A percentile compares a stretch with the other conserved stretches of the same genome.
Conservation (phyloP, 2,113 vertebrate species). For the Platysternon megacephalum region DNA sequence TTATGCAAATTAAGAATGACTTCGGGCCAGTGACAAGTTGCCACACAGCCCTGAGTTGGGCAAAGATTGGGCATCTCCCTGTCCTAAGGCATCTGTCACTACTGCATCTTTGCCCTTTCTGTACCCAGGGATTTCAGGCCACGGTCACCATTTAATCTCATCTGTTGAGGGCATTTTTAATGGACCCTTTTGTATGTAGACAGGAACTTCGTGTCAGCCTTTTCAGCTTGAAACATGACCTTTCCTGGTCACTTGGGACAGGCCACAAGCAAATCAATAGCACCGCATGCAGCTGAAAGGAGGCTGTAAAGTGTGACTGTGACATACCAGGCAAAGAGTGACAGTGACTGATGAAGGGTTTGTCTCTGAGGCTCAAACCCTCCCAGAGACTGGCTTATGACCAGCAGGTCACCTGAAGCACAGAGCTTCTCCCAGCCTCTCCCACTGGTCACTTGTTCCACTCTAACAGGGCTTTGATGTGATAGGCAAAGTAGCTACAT, state of each 20-base stretch:
- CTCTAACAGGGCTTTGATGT: accelerated
- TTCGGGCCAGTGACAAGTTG: not conserved
- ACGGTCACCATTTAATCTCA: not conserved
- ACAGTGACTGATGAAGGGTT: not conserved
- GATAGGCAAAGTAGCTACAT: too few species aligned
- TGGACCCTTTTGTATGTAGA: not conserved
- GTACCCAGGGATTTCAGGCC: not conserved
- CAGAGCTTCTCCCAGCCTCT: too few species aligned
- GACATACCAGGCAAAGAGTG: accelerated
- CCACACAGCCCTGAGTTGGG: not conserved
- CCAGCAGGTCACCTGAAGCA: accelerated
- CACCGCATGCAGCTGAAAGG: not conserved
- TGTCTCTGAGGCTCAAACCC: accelerated
- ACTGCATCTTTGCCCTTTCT: not conserved
- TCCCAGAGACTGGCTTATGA: accelerated
- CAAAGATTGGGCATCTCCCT: too few species aligned
- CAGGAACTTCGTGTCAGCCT: not conserved
- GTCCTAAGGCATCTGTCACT: too few species aligned
- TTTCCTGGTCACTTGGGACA: not conserved
- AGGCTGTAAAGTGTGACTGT: not conserved
- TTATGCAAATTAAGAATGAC: too few species aligned
- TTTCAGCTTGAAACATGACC: not conserved
- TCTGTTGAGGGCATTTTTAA: not conserved
- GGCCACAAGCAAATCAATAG: not conserved
- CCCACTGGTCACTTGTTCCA: accelerated